Base-by-base conservation (phyloP, 2,888 invertebrate species). In the Aporophyla lueneburgensis region DNA sequence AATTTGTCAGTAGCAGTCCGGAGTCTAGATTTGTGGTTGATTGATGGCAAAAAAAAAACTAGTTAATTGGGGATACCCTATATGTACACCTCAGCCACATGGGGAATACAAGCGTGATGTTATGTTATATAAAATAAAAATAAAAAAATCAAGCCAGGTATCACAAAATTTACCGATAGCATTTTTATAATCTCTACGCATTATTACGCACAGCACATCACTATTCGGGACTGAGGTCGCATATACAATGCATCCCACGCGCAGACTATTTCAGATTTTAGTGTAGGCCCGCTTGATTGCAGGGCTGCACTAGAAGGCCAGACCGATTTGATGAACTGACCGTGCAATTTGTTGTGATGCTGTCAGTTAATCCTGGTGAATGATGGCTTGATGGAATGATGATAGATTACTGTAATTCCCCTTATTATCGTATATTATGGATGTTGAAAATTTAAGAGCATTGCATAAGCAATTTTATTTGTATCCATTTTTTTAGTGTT, bases 181-280 rank as follows among this genome's bases (percentile, higher is more conserved):
- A 33, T 58, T 19, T 40, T 24, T 59, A 65, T 43, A 40, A 58
- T 49, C 59, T 66, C 12, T n/a, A 33, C 56, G 68, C 51, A 69
- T 69, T 40, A 74, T 65, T 49, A 74, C 33, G 58, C 53, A 43
- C 74, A 74, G 73, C 76, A 72, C 78, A 74, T 71, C 76, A 76
- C 76, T 88, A 87, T 80, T 87, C 87, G 85, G 85, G 89, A 89
- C 85, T 80, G 88, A 88, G 88, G 88, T 77, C 87, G 88, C 85
- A 91, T 90, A 90, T 62, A 93, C 93, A 94, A 94, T 91, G 88
- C 90, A 81, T 79, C 94, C 95, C 93, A 95, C 95, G 91, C 90
- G 80, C 69, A 74, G 76, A 87, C 93, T 94, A 95, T 95, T 95
- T 93, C 89, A 88, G 94, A 88, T 86, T 89, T 88, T 85, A 86